Base-by-base conservation (phyloP, 2,888 invertebrate genomes). In the Tenthredo notha region DNA sequence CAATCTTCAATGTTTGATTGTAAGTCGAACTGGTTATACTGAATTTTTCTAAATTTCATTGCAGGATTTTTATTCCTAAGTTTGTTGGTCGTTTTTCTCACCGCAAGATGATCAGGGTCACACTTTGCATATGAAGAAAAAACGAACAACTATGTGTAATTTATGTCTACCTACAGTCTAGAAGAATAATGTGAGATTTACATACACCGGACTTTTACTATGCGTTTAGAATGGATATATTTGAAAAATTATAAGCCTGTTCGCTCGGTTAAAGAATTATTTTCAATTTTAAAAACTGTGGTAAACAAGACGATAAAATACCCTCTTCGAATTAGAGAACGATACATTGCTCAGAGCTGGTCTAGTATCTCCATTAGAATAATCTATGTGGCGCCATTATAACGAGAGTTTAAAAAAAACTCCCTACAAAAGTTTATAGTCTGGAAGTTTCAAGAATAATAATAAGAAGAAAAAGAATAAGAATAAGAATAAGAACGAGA, bases 281-380 rank as follows among this genome's bases (percentile, higher is more conserved):
- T 21, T 40, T 10, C 61, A 61, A 58, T 77, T 50, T 54, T n/a
- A 37, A 29, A 61, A 37, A 58, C 2, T 12, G 37, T 29, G 78
- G 40, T 61, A 80, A 80, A 80, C 61, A 80, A 61, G 61, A 40
- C 37, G 10, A 61, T 58, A 80, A 80, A 80, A 21, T 80, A 77
- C 61, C 77, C 77, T 18, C n/a, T 33, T 29, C 29, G 18, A 54
- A 18, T n/a, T 6, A 67, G 67, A 33, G 33, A 25, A 18, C 3
- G 40, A 43, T 40, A 43, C 21, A 72, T 72, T 43, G 40, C 43
- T 72, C 43, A 43, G 72, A 21, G n/a, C 72, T 72, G 43, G 72
- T 72, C 72, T 72, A 72, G 43, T 21, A 72, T 72, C 43, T 43
- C 3, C 72, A 43, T 72, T 2, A 4, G 40, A 72, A 72, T 72